A percentile compares a stretch with the other conserved stretches of the same genome.
phyloP scores from a whole-genome alignment of 1,140 invertebrate genomes.

The Diachasma alloeum region DNA sequence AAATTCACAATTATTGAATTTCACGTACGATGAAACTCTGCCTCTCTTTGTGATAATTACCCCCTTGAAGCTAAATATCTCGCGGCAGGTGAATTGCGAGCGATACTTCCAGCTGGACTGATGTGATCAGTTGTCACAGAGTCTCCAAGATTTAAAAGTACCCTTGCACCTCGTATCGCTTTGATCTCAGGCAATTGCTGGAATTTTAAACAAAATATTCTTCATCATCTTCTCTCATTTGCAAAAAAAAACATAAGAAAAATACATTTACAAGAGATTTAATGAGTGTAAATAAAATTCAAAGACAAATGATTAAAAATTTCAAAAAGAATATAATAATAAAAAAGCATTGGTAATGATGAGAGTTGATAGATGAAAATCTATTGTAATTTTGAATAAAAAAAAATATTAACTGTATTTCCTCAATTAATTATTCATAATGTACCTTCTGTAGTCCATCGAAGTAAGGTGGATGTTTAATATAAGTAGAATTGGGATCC shows the following conservation, averaged over 20 bases:
- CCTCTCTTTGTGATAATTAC: constrained; percentile 67
- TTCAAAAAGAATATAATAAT: too few relatives aligned
- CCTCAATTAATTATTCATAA: too few relatives aligned
- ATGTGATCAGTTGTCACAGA: constrained; percentile 99
- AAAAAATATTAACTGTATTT: background rate
- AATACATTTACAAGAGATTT: background rate
- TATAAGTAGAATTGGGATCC: constrained; percentile 92
- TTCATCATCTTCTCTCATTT: too few relatives aligned
- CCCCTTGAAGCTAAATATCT: constrained; percentile 82
- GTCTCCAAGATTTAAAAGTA: constrained; percentile 89
- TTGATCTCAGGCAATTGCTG: constrained; percentile 68
- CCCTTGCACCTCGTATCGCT: constrained; percentile 75
- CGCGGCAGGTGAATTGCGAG: constrained; percentile 92
- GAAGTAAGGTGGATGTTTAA: constrained; percentile 98
- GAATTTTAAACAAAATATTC: too few relatives aligned
- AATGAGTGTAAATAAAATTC: too few relatives aligned
- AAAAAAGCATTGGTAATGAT: too few relatives aligned
- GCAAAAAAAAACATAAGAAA: too few relatives aligned
- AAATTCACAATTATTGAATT: too few relatives aligned
- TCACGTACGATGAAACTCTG: too few relatives aligned
- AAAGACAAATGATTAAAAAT: too few relatives aligned
- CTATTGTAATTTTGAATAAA: too few relatives aligned
- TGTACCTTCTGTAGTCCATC: constrained; percentile 78
- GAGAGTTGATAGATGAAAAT: too few relatives aligned
- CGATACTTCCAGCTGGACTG: constrained; percentile 96